A percentile compares a stretch with the other conserved stretches of the same genome.
Conservation (phyloP, 1,140 invertebrate genomes). For the Diorhabda elongata region DNA sequence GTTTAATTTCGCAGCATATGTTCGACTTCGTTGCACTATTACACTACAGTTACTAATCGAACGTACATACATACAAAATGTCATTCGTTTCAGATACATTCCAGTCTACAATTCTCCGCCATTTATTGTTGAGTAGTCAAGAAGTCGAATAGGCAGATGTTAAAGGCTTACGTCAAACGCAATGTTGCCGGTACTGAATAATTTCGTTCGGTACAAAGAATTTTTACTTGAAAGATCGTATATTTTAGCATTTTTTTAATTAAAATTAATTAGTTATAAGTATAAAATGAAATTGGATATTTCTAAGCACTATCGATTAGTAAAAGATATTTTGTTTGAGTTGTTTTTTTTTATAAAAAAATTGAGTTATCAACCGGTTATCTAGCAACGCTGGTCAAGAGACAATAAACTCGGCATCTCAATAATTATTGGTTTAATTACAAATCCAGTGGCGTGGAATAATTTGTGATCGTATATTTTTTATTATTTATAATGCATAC, state of each 20-base stretch:
- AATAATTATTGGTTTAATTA: not conserved
- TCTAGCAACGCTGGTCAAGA: no score
- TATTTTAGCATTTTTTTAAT: no score
- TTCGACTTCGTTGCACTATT: conserved; percentile 2
- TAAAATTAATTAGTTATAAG: no score
- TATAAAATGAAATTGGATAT: no score
- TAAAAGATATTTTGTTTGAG: no score
- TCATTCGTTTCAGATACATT: not conserved
- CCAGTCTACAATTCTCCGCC: not conserved
- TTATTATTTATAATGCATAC: not conserved
- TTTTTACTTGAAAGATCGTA: no score
- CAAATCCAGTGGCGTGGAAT: not conserved
- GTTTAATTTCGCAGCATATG: not conserved
- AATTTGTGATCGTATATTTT: not conserved
- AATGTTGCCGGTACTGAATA: not conserved
- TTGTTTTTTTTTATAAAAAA: no score
- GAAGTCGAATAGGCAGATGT: not conserved
- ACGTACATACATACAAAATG: conserved; percentile 1
- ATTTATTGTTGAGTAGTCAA: not conserved
- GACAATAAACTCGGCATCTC: not conserved
- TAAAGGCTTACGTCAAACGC: not conserved
- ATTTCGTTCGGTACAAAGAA: no score
- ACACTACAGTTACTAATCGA: not conserved
- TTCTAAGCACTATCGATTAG: no score
- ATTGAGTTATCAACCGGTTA: no score